Evolutionary conservation across 2,113 vertebrate genomes (phyloP).

Genomic region (Tinamus guttatus): DNA sequence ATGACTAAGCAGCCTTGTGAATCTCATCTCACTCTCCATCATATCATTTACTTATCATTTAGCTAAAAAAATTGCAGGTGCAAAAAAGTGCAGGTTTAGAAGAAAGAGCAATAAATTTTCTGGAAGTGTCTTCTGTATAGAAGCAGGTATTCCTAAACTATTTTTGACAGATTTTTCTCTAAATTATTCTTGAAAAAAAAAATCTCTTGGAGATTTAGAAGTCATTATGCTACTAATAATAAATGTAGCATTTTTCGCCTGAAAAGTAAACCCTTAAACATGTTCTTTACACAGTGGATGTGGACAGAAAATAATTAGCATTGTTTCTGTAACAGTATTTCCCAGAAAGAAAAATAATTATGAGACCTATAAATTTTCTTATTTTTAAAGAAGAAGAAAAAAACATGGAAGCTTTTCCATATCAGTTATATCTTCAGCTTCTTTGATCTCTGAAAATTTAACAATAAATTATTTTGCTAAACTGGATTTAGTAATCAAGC

Average conservation of each 20-base stretch:
- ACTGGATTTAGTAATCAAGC: background rate
- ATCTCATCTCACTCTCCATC: background rate
- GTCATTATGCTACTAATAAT: background rate
- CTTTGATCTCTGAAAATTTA: too few relatives aligned
- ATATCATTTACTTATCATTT: background rate
- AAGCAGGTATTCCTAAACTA: background rate
- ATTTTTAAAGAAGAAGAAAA: background rate
- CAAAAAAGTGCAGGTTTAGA: background rate
- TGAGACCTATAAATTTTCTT: background rate
- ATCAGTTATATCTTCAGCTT: background rate
- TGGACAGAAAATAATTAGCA: background rate
- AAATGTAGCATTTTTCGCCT: too few relatives aligned
- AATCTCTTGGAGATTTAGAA: background rate
- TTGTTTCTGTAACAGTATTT: background rate
- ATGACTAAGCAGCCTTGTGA: background rate
- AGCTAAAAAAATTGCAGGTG: background rate
- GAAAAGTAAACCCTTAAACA: background rate
- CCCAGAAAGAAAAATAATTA: background rate
- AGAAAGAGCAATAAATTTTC: rapidly evolving
- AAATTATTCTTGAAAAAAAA: background rate
- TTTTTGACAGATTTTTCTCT: background rate
- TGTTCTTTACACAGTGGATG: background rate
- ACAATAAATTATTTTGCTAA: too few relatives aligned
- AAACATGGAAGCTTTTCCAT: background rate
- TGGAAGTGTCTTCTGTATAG: rapidly evolving